These are phyloP conservation scores for Acanthurus lineatus DNA, from an alignment of 2,797 vertebrate species.

Conservation along the genomic window DNA sequence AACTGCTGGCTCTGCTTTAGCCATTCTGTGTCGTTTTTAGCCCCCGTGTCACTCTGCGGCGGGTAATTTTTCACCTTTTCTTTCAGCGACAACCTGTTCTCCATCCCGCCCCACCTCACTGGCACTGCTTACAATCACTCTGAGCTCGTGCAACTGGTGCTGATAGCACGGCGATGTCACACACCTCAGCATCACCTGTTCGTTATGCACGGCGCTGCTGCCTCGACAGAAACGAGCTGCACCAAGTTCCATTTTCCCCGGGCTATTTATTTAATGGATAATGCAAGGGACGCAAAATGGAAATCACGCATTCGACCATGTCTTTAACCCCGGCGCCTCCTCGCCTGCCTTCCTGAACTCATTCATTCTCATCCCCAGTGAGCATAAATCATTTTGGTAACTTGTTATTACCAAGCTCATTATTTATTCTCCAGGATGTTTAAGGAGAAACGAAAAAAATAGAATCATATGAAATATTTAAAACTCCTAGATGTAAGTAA, in stretches of 20 bases:
- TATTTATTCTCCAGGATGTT: constrained; percentile 74
- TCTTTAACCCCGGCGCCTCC: constrained; percentile 71
- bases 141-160: constrained; percentile 59
- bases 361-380: constrained; percentile 43
- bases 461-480: constrained; percentile 72
- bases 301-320: constrained; percentile 77
- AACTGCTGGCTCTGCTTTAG: constrained; percentile 61
- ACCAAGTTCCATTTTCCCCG: constrained; percentile 67
- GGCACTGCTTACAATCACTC: constrained; percentile 29
- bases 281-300: constrained; percentile 78
- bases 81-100: constrained; percentile 64
- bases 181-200: constrained; percentile 64
- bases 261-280: constrained; percentile 85
- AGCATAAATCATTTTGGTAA: constrained; percentile 74
- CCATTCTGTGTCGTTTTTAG: constrained; percentile 50
- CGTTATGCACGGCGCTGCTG: constrained; percentile 61
- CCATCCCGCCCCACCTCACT: constrained; percentile 48
- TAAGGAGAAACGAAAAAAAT: constrained; percentile 50
- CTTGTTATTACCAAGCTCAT: constrained; percentile 73
- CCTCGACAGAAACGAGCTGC: constrained; percentile 62
- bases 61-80: constrained; percentile 70
- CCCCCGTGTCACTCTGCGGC: constrained; percentile 43
- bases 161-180: constrained; percentile 32
- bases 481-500: constrained; percentile 52
- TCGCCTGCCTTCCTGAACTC: constrained; percentile 38